These are phyloP conservation scores for Drosophila melanocephala DNA, from an alignment of 2,888 invertebrate species.

Conservation along the genomic window DNA sequence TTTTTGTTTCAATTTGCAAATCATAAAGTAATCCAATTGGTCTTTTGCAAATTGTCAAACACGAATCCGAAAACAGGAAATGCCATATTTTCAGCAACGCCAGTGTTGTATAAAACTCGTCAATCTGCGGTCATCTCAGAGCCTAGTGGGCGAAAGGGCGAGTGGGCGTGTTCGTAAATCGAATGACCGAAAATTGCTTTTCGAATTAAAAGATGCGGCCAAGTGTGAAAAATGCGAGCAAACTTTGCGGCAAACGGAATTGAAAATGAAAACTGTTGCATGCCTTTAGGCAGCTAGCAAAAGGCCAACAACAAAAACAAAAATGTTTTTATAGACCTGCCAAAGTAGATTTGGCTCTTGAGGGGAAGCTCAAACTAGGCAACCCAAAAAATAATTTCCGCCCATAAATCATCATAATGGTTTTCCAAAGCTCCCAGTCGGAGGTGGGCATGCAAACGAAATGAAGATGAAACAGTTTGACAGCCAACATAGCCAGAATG, in stretches of 20 bases:
- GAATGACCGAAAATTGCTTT: constrained; percentile 59
- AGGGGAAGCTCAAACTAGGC: constrained; percentile 4
- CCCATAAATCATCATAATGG: constrained; percentile 79
- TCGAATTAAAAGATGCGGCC: constrained; percentile 70
- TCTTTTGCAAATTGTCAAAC: constrained; percentile 17
- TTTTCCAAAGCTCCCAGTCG: constrained; percentile 31
- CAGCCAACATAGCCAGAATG: constrained; percentile 48
- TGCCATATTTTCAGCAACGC: constrained; percentile 25
- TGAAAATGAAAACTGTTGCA: constrained; percentile 73
- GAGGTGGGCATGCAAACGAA: constrained; percentile 41
- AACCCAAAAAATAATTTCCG: constrained; percentile 74
- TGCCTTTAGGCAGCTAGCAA: constrained; percentile 43
- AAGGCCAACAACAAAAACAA: constrained; percentile 19
- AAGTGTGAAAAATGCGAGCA: constrained; percentile 61
- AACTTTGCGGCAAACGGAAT: constrained; percentile 49
- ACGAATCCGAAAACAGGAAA: constrained; percentile 9
- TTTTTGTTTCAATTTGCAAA: not conserved
- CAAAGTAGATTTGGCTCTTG: not conserved
- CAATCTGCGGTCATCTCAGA: constrained; percentile 46
- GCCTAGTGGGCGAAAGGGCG: not conserved
- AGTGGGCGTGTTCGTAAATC: constrained; percentile 15
- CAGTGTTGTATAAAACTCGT: constrained; percentile 34
- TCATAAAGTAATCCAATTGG: not conserved
- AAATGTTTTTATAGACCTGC: constrained; percentile 10
- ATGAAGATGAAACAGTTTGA: constrained; percentile 75